Evolutionary conservation across 2,113 vertebrate genomes (phyloP), one percentile per base, ranked within the genome.

Genomic region (Petromus typicus): DNA sequence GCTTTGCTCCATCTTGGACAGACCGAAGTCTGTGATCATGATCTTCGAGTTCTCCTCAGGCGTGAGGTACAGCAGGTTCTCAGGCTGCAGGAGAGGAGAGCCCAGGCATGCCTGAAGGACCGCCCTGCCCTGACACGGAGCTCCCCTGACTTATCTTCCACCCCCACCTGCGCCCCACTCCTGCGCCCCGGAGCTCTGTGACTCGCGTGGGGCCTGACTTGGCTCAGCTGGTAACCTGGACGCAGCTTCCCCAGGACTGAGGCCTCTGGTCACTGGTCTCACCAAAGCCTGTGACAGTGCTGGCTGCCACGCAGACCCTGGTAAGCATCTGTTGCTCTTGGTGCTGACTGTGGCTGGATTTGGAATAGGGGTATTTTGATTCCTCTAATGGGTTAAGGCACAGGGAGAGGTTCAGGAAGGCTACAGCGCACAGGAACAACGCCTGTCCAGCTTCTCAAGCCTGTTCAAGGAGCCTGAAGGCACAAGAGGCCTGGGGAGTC

Each of bases 21-120:
- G 97, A 40, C 99, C 99, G 0, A 99, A 99, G 96, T 99, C 99
- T 14, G 99, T 99, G 97, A 99, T 99, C 99, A 99, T 99, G 97
- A 99, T 99, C 97, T 99, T 99, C 7, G 99, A 98, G 61, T 99
- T 99, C 94, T 99, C 99, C 2, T 99, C 99, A 0, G 98, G 98
- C 59, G 98, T 99, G 80, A 99, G 99, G 98, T 99, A 99, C 22
- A 99, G 98, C 54, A 99, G 98, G 97, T 99, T 99, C 98, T 99
- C 99, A 5, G 99, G 99, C 99, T 99, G 95, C 1, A 81, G 8
- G 83, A 25, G 40, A 59, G 80, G 71, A 67, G 57, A 56, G 57
- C 25, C 17, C 6, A n/a, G 3, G 63, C 25, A 1, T 1, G 51
- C 27, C 27, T 48, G 45, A 56, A 83, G n/a, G 3, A 51, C 22